Conservation (phyloP, 2,888 invertebrate genomes). For the Teleogryllus oceanicus region DNA sequence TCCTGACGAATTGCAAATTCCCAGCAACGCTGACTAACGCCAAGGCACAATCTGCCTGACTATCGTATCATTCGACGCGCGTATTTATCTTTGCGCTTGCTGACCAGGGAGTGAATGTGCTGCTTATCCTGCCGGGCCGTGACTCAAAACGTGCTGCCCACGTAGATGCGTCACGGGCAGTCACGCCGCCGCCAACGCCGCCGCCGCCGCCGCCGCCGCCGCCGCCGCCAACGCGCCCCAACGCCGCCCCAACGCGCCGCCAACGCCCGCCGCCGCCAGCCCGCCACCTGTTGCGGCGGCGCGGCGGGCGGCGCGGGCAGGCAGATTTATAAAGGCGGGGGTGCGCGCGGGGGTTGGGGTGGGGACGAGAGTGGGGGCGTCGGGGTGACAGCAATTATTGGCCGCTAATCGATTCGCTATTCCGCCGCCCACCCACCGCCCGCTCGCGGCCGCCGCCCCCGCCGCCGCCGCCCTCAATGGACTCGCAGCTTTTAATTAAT, state of each 20-base stretch:
- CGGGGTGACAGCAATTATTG: constrained; percentile 36
- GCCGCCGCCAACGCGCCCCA: not conserved
- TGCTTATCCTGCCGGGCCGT: not conserved
- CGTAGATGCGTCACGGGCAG: not conserved
- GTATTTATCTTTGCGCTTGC: too few relatives aligned
- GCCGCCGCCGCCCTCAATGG: constrained; percentile 26
- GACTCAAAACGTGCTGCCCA: not conserved
- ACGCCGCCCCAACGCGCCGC: not conserved
- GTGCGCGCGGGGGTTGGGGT: constrained; percentile 28
- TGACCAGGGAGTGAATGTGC: too few relatives aligned
- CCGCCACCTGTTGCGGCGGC: constrained; percentile 29
- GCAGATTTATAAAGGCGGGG: constrained; percentile 30
- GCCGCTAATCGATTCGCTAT: constrained; percentile 36
- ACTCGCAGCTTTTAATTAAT: constrained; percentile 34
- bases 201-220: not conserved
- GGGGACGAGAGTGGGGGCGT: not conserved
- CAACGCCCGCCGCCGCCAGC: not conserved
- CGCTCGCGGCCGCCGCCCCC: not conserved
- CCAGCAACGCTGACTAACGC: too few relatives aligned
- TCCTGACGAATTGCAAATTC: too few relatives aligned
- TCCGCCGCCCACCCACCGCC: not conserved
- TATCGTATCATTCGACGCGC: too few relatives aligned
- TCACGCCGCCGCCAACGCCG: not conserved
- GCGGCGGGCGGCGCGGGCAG: constrained; percentile 25
- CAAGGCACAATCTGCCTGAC: too few relatives aligned